These are phyloP conservation scores for Dryobates pubescens DNA, from an alignment of 2,797 vertebrate species.

Conservation along the genomic window DNA sequence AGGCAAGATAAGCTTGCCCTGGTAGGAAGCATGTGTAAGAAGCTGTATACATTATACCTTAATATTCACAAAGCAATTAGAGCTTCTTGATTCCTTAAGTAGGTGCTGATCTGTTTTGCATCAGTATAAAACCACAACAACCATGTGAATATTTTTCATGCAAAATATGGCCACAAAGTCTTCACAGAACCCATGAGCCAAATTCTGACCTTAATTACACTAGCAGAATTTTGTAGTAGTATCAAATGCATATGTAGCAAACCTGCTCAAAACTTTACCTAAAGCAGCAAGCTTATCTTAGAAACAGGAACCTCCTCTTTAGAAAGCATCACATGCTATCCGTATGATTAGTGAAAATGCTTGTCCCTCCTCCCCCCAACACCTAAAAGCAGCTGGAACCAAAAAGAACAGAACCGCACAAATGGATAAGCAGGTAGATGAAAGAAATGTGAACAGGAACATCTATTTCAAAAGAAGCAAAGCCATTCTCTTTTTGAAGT, in stretches of 20 bases:
- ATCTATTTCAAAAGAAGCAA: background rate
- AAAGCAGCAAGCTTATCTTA: background rate
- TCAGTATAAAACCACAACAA: conserved; percentile 5
- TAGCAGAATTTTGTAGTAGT: background rate
- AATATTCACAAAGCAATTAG: background rate
- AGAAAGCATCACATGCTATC: background rate
- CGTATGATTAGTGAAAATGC: background rate
- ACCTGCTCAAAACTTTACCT: background rate
- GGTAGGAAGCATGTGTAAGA: background rate
- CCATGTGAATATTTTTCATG: background rate
- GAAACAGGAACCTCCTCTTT: background rate
- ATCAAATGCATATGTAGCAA: background rate
- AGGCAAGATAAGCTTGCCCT: background rate
- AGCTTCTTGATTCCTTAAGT: conserved; percentile 13
- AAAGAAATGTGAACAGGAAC: background rate
- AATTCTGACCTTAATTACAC: conserved; percentile 10
- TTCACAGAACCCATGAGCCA: background rate
- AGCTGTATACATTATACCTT: background rate
- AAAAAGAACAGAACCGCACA: background rate
- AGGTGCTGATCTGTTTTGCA: conserved; percentile 7
- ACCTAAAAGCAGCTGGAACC: background rate
- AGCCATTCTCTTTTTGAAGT: background rate
- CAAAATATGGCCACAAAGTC: background rate
- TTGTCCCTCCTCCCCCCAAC: background rate
- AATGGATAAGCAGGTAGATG: background rate